These are phyloP conservation scores for Physella acuta DNA, from an alignment of 1,140 invertebrate species.

Conservation along the genomic window DNA sequence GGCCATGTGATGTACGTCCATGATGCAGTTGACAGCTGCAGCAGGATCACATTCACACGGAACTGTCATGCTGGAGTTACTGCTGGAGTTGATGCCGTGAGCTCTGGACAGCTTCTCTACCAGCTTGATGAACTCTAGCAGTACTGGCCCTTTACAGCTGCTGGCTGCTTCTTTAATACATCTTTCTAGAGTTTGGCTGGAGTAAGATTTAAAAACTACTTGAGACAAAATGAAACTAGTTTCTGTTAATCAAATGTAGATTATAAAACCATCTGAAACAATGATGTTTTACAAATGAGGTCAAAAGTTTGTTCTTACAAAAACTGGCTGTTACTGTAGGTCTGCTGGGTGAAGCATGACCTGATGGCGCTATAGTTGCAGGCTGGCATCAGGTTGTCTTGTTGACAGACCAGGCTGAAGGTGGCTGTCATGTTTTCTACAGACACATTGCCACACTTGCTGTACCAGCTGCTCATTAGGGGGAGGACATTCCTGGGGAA, in stretches of 20 bases:
- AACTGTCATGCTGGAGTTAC: neutral
- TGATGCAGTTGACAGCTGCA: slow-evolving; percentile 25
- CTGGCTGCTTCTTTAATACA: neutral
- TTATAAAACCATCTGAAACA: no score
- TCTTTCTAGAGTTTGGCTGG: neutral
- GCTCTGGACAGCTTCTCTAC: neutral
- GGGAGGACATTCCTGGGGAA: no score
- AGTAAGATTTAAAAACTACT: no score
- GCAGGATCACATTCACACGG: slow-evolving; percentile 27
- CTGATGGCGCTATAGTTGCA: neutral
- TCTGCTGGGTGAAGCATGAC: neutral
- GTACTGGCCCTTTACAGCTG: neutral
- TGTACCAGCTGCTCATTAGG: no score
- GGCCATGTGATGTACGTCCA: slow-evolving; percentile 29
- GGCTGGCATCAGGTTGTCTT: neutral
- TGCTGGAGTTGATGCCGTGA: neutral
- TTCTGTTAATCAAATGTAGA: no score
- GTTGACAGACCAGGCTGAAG: slow-evolving; percentile 3
- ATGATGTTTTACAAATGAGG: no score
- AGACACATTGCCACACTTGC: no score
- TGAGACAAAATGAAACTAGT: no score
- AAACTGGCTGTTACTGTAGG: no score
- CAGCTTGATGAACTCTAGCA: neutral
- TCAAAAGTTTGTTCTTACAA: no score
- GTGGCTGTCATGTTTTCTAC: slow-evolving; percentile 3